Base-by-base conservation (phyloP, 2,797 vertebrate genomes). In the Micromesistius poutassou region DNA sequence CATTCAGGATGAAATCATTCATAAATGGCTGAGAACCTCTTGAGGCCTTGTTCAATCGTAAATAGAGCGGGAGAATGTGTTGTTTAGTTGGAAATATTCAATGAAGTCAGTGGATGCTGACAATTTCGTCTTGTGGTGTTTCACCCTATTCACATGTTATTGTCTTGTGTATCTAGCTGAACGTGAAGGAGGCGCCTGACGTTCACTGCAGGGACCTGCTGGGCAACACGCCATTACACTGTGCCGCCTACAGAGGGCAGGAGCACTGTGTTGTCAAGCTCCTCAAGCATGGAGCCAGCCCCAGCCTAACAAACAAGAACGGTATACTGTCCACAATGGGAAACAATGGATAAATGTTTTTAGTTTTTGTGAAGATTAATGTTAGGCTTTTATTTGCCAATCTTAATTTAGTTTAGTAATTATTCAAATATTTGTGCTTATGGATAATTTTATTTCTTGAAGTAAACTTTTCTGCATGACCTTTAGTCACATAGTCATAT, bases 201-300 rank as follows among this genome's bases (percentile, higher is more conserved):
- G 90, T 97, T 76, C 94, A 97, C 86, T 98, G 97, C 84, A 94
- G 88, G 28, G 97, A 98, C 87, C 92, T 93, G 13, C 87, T 96
- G 88, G 96, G 97, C 74, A 97, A 98, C 74, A 97, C 97, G 0
- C 95, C 97, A 0, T 90, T 98, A 84, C 97, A 98, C 80, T 96
- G 96, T 88, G 96, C 96, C 6, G 95, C 96, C 5, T 96, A 97
- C 91, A 96, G 97, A 76, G 96, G 95, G 82, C 96, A 97, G 86
- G 96, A 95, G 80, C 94, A 94, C 25, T 97, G 96, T 90, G 93
- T 95, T 40, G 68, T 96, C 79, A 96, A 95, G 74, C 96, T 98
- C 81, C 94, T 98, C 0, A 96, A 93, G 91, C 94, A 84, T 83
- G 96, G 96, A 81, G 96, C 96, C 77, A 91, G 91, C 77, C 90